Percentiles rank a stretch among this genome's conserved stretches.
Evolutionary conservation across 2,888 invertebrate species (phyloP).

Genomic region (Eupithecia pulchellata): DNA sequence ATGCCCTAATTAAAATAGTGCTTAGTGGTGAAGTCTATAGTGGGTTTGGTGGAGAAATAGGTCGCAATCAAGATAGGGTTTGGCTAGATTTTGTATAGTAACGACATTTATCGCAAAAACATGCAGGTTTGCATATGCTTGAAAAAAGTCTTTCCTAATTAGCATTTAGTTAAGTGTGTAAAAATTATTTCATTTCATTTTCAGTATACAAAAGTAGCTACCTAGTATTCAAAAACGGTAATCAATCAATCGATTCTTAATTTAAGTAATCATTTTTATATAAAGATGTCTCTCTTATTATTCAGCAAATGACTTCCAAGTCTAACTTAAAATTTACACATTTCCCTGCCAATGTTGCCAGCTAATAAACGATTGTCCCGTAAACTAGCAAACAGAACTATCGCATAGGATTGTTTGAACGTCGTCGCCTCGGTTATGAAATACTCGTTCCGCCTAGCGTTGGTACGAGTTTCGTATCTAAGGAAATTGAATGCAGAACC

Average conservation of each 20-base stretch:
- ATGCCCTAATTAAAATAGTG: no score
- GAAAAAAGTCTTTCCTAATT: no score
- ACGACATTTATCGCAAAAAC: no score
- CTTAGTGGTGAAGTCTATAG: neutral
- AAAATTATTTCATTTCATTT: neutral
- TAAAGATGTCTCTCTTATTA: neutral
- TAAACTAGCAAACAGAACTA: constrained; percentile 5
- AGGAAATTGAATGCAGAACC: constrained; percentile 31
- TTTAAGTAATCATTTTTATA: neutral
- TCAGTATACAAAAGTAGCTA: neutral
- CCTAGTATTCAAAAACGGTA: neutral
- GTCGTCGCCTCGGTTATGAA: constrained; percentile 10
- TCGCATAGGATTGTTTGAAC: constrained; percentile 10
- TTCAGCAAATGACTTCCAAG: neutral
- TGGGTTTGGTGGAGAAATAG: no score
- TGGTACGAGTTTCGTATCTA: constrained; percentile 18
- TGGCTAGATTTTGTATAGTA: no score
- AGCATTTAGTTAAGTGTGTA: no score
- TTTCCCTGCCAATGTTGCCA: constrained; percentile 7
- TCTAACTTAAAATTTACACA: constrained; percentile 1
- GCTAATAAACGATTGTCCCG: constrained; percentile 14
- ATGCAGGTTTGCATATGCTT: no score
- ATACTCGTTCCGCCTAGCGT: constrained; percentile 9
- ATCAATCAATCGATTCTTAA: neutral
- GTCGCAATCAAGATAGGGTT: no score